A percentile compares a stretch with the other conserved stretches of the same genome.
Conservation (phyloP, 2,888 invertebrate species). For the Agrochola litura region DNA sequence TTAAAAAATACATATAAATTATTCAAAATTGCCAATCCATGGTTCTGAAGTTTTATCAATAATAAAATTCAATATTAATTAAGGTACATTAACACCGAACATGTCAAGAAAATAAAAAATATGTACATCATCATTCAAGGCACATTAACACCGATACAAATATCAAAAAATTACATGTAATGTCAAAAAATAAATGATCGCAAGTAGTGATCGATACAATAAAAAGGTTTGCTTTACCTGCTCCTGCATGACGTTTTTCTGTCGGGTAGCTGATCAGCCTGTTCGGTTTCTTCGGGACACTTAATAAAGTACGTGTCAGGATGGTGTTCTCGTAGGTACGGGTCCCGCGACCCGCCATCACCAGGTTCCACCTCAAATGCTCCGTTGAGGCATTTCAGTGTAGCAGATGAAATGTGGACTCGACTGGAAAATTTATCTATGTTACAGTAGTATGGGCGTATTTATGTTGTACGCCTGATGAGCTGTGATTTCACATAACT, state of each 20-base stretch:
- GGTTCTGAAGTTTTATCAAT: too few relatives aligned
- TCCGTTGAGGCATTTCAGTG: slow-evolving; percentile 95
- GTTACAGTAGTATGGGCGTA: background rate
- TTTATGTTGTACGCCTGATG: background rate
- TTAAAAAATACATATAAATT: too few relatives aligned
- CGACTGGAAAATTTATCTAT: slow-evolving; percentile 90
- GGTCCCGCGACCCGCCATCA: slow-evolving; percentile 95
- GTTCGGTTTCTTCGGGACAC: slow-evolving; percentile 92
- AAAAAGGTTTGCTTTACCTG: slow-evolving; percentile 62
- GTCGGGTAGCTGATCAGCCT: slow-evolving; percentile 86
- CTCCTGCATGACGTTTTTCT: slow-evolving; percentile 83
- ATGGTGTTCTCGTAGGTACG: slow-evolving; percentile 95
- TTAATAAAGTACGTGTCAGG: slow-evolving; percentile 97
- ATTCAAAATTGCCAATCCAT: too few relatives aligned
- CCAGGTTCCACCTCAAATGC: slow-evolving; percentile 98
- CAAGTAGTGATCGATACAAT: background rate
- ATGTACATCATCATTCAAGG: too few relatives aligned
- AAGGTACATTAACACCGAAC: too few relatives aligned
- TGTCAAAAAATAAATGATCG: too few relatives aligned
- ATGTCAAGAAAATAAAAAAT: too few relatives aligned
- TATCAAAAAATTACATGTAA: too few relatives aligned
- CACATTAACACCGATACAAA: too few relatives aligned
- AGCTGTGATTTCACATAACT: background rate
- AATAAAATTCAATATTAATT: too few relatives aligned
- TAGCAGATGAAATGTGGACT: slow-evolving; percentile 98